Conservation (phyloP, 2,888 invertebrate genomes). For the Xestia ashworthii region DNA sequence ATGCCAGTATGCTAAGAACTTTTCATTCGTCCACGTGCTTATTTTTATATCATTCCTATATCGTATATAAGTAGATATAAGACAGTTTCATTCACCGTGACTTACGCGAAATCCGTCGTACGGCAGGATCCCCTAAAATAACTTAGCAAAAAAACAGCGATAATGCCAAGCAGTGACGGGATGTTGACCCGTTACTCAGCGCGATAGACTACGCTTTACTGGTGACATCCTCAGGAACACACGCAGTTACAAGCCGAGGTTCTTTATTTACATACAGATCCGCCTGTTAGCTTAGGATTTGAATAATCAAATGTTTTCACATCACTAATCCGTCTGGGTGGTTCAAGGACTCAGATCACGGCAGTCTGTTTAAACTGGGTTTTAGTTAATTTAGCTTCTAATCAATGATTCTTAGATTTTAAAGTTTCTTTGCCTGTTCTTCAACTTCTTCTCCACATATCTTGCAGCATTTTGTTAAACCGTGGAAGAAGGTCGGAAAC, state of each 20-base stretch:
- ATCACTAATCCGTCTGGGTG: conserved; percentile 17
- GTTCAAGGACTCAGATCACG: conserved; percentile 5
- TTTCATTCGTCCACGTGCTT: neutral
- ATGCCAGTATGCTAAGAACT: neutral
- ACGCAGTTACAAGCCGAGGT: conserved; percentile 26
- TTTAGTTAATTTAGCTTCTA: neutral
- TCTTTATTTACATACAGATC: conserved; percentile 30
- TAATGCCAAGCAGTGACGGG: conserved; percentile 54
- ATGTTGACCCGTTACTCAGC: conserved; percentile 63
- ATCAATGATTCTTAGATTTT: neutral
- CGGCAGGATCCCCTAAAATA: conserved; percentile 66
- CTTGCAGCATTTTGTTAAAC: neutral
- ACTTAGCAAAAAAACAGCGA: conserved; percentile 60
- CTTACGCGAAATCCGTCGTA: conserved; percentile 59
- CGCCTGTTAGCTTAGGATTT: conserved; percentile 36
- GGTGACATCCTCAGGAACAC: conserved; percentile 48
- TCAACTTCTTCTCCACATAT: neutral
- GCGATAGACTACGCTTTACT: conserved; percentile 38
- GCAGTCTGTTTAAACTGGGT: neutral
- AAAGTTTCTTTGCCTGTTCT: conserved; percentile 1
- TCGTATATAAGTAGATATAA: conserved; percentile 14
- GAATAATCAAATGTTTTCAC: conserved; percentile 53
- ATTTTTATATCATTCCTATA: conserved; percentile 7
- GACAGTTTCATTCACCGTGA: conserved; percentile 56
- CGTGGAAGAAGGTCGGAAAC: neutral